Percentiles rank a stretch among this genome's conserved stretches.
These are phyloP conservation scores for Caiman crocodilus DNA, from an alignment of 2,797 vertebrate genomes.

Conservation along the genomic window DNA sequence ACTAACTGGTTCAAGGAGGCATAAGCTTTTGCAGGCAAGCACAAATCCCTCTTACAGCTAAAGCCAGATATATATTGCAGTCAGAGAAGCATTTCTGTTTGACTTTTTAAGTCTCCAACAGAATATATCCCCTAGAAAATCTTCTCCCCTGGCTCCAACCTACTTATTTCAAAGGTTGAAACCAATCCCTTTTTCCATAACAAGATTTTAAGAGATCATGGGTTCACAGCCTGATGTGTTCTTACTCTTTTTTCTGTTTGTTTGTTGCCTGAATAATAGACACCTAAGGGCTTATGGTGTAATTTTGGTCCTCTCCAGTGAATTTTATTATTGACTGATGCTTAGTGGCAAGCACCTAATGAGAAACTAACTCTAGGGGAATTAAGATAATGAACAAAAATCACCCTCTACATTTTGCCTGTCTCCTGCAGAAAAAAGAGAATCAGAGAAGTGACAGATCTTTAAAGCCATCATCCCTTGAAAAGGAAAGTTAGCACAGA, in stretches of 20 bases:
- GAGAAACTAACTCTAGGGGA: background rate
- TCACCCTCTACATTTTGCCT: background rate
- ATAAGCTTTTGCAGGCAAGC: background rate
- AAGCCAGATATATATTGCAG: background rate
- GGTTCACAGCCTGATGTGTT: background rate
- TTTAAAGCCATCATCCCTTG: background rate
- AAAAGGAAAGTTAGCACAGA: background rate
- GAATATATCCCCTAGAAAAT: rapidly evolving
- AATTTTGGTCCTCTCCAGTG: background rate
- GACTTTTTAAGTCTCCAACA: rapidly evolving
- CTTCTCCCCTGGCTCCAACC: background rate
- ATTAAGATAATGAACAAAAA: background rate
- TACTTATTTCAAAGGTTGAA: background rate
- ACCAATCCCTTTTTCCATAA: background rate
- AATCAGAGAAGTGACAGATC: background rate
- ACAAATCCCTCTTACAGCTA: no score
- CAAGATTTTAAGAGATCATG: background rate
- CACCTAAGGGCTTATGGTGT: background rate
- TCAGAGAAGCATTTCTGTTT: background rate
- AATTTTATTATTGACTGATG: background rate
- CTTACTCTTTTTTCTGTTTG: background rate
- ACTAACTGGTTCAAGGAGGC: no score
- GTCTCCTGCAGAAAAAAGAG: background rate
- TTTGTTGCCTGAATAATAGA: background rate
- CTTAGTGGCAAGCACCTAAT: background rate